Evolutionary conservation across 2,888 invertebrate genomes (phyloP), one percentile per base, ranked within the genome.

Genomic region (Epinotia bilunana): DNA sequence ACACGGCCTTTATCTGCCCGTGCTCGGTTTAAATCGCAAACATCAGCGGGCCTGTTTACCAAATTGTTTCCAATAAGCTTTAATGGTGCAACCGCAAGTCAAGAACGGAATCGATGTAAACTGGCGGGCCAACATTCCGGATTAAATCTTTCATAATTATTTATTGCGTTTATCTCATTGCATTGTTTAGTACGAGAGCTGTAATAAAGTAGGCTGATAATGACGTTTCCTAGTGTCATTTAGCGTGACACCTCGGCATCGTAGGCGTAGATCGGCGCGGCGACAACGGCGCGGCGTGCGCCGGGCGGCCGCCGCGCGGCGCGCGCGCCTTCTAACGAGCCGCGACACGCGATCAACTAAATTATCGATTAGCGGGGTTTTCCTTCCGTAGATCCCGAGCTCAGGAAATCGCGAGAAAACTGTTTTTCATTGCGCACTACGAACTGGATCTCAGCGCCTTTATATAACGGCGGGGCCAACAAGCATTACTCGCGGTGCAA

Each of bases 61-160:
- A 91, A 93, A 94, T 93, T 91, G 92, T 92, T 93, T 93, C 90
- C 93, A 91, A 92, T 91, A 91, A 91, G 84, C 87, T 88, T 88
- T 88, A 92, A 91, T 91, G 89, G 87, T 87, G 88, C 86, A 90
- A 89, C 88, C 83, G 82, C 80, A 74, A 80, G 67, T 78, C 81
- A 76, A 81, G 82, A 86, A 84, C 83, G 84, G 83, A 83, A 83
- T 82, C 84, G 85, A 86, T 83, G 83, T 85, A 83, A 86, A 85
- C 85, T 83, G 81, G 83, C 86, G 80, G 86, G 85, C 86, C 85
- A 86, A 86, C 87, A 87, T 90, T 87, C 86, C 86, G 87, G 90
- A 90, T 90, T 90, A 88, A 87, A 85, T 84, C 88, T 88, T 90
- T 86, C 87, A 85, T 86, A 88, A 86, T 86, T 85, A 91, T 91